Base-by-base conservation (phyloP, 1,140 invertebrate genomes). In the Lordiphosa stackelbergi region DNA sequence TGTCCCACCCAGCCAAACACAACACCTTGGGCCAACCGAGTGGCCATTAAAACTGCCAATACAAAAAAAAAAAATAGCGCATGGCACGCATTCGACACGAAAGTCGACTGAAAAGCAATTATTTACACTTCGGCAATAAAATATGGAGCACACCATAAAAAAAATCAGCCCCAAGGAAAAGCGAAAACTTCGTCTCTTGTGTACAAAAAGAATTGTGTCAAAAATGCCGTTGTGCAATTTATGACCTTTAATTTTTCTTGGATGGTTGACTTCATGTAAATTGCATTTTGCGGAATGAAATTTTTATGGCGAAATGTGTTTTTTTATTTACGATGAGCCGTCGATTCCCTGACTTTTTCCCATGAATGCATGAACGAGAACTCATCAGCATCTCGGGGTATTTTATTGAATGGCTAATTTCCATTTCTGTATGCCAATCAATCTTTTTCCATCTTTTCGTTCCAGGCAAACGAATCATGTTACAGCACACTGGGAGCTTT, bases 41-140 rank as follows among this genome's bases (percentile, higher is more conserved):
- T 66, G 64, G 53, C 64, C 64, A 66, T 66, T 66, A 66, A 78
- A 79, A 65, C 52, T 52, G 55, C 37, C 56, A 42, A 41, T 31
- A 37, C 31, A 38, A 12, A 9, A 58, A 46, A 54, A 53, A 34
- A 38, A 53, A 12, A 6, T 34, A 49, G 61, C 54, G 51, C 51
- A 66, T 59, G 58, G 55, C 36, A 58, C 56, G 36, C 64, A 69
- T 70, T 79, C 66, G 71, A 64, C 66, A 75, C 63, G 77, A 79
- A 79, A 73, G 70, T 79, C 75, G 68, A 83, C 68, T 83, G 68
- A 72, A 77, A 83, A 83, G 69, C 77, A 83, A 83, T 83, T 83
- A 81, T 83, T 83, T 81, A 81, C 77, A 81, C 64, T 81, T 74
- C 37, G 66, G 68, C 72, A 81, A 81, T 81, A 81, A 83, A 83